Evolutionary conservation across 2,797 vertebrate genomes (phyloP).

Genomic region (Macropodus opercularis): DNA sequence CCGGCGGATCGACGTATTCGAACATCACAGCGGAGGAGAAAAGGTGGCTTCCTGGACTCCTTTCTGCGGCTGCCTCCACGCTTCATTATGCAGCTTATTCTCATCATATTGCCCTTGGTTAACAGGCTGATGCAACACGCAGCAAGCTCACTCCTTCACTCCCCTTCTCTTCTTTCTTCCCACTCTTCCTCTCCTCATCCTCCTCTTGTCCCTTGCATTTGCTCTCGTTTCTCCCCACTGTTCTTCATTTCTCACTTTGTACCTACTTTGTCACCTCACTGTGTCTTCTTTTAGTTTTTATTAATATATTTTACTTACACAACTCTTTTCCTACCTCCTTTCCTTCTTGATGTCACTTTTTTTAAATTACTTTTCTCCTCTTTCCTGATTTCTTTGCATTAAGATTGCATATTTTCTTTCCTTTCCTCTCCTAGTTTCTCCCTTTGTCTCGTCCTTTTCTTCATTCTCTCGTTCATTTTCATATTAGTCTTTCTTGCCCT

Average conservation of each 20-base stretch:
- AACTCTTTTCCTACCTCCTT: background rate
- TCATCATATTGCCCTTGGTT: conserved; percentile 70
- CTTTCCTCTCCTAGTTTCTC: too few relatives aligned
- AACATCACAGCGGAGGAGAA: conserved; percentile 64
- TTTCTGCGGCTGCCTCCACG: conserved; percentile 59
- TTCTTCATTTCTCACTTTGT: background rate
- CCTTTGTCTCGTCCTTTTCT: background rate
- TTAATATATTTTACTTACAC: too few relatives aligned
- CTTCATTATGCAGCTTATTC: conserved; percentile 73
- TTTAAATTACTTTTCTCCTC: background rate
- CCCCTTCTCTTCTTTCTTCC: conserved; percentile 32
- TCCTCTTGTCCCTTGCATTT: background rate
- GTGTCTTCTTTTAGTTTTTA: too few relatives aligned
- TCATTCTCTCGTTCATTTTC: too few relatives aligned
- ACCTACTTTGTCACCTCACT: too few relatives aligned
- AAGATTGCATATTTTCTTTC: too few relatives aligned
- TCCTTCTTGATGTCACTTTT: background rate
- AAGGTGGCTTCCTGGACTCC: conserved; percentile 69
- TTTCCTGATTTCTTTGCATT: background rate
- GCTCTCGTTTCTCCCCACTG: background rate
- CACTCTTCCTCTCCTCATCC: conserved; percentile 22
- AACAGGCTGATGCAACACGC: conserved; percentile 71
- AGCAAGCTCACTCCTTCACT: conserved; percentile 57
- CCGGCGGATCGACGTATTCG: conserved; percentile 47
- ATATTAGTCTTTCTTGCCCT: too few relatives aligned